Conservation (phyloP, 2,797 vertebrate genomes). For the Masticophis lateralis region DNA sequence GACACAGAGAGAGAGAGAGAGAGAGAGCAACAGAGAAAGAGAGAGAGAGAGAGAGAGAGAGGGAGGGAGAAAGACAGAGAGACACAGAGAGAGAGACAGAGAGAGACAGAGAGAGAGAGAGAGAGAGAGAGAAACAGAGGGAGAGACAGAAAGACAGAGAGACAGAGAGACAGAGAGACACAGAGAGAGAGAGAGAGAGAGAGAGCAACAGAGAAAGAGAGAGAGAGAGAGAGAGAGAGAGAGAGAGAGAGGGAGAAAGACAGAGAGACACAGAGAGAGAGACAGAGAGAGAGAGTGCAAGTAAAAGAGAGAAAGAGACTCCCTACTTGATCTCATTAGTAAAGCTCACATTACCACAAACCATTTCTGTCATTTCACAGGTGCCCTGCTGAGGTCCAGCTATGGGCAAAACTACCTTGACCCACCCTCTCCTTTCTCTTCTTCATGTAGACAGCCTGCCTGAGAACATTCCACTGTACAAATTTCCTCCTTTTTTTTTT, state of each 20-base stretch:
- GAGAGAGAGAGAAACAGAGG: no score
- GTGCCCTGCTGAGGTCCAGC: neutral
- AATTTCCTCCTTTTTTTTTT: neutral
- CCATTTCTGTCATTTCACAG: neutral
- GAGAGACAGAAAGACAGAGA: no score
- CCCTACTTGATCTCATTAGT: neutral
- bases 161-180: no score
- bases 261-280: no score
- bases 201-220: rapidly evolving
- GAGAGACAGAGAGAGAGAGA: rapidly evolving
- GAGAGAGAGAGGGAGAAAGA: rapidly evolving
- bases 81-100: no score
- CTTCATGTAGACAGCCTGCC: neutral
- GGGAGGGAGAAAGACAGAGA: no score
- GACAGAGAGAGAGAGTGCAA: rapidly evolving
- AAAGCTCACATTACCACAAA: neutral
- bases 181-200: no score
- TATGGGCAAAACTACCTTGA: neutral
- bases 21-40: no score
- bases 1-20: rapidly evolving
- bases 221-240: rapidly evolving
- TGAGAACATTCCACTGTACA: neutral
- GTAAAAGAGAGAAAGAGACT: no score
- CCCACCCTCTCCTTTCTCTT: neutral
- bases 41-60: no score